Evolutionary conservation across 2,113 vertebrate species (phyloP), one percentile per base, ranked within the genome.

Genomic region (Ceyx cyanopectus): DNA sequence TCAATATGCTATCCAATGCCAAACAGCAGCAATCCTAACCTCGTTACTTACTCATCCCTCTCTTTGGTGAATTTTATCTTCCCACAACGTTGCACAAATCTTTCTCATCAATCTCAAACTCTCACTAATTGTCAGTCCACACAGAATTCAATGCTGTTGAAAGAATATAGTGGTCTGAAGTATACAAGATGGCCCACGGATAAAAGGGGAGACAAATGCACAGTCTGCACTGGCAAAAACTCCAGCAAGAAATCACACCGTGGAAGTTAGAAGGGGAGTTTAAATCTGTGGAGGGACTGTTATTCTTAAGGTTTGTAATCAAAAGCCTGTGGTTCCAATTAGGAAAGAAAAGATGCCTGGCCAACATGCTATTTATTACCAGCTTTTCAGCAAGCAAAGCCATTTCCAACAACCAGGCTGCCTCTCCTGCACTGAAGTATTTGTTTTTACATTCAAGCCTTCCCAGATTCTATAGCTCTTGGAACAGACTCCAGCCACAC

Each of bases 371-470:
- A 79, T 94, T 95, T 94, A 79, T 94, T 95, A 97, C 93, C 92
- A 74, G 79, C 58, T 96, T 94, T 92, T 97, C 97, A 95, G 95
- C 97, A 97, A 93, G 87, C 94, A 96, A 96, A 97, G 75, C 46
- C 81, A 85, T 94, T 97, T 96, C 78, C 84, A 96, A 82, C 78
- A 94, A 95, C 78, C 85, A 96, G 83, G 92, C 88, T 93, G 90
- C 85, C 72, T 93, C 95, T 94, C 90, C 92, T 90, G 87, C 85
- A 90, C 95, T 97, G 68, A 91, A 96, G 93, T 96, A 96, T 97
- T 97, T 97, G 94, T 96, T 98, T 97, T 95, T 95, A 95, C 74
- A 84, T 95, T 97, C 94, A 96, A 95, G 96, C 81, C 89, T 97
- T 97, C 97, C 92, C 92, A 94, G 93, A 90, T 90, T 70, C 14